Base-by-base conservation (phyloP, 2,113 vertebrate genomes). In the Neogobius melanostomus region DNA sequence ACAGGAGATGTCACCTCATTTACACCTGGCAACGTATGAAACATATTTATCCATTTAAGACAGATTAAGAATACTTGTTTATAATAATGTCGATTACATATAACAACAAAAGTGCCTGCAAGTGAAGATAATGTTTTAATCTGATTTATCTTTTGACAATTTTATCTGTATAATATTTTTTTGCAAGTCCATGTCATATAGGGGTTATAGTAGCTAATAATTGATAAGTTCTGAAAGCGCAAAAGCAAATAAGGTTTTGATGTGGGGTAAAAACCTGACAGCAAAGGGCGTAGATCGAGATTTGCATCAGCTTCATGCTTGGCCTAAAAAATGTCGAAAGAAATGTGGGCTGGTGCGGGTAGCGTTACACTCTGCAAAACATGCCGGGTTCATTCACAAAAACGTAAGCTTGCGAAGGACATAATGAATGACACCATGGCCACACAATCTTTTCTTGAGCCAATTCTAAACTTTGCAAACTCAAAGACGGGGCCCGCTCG, bases 401-500 rank as follows among this genome's bases (percentile, higher is more conserved):
- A 53, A 17, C 1, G n/a, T 10, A 53, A 42, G 56, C 21, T 11
- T 1, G 56, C 10, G 28, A 59, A 59, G 42, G 14, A 36, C 17
- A 59, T 11, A 10, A 53, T 53, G 16, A 53, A 21, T 53, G 52
- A 53, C 52, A 53, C 21, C 56, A 14, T 42, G 36, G 42, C 68
- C 79, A 60, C 65, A 70, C 75, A 53, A 47, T 67, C 71, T 59
- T 73, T 87, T 79, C 71, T 72, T 65, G 65, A 79, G 68, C 60
- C 64, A 77, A 82, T 81, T 75, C 67, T 11, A 42, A 7, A 3
- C 69, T 77, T 47, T 21, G 45, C n/a, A 21, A 12, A 48, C 53
- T 54, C 17, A 16, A 16, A 54, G 14, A 54, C 16, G 4, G 28
- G n/a, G 5, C 11, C 61, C 16, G 7, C 45, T 47, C 48, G 28